Base-by-base conservation (phyloP, 2,888 invertebrate genomes). In the Zygogramma bicolorata region DNA sequence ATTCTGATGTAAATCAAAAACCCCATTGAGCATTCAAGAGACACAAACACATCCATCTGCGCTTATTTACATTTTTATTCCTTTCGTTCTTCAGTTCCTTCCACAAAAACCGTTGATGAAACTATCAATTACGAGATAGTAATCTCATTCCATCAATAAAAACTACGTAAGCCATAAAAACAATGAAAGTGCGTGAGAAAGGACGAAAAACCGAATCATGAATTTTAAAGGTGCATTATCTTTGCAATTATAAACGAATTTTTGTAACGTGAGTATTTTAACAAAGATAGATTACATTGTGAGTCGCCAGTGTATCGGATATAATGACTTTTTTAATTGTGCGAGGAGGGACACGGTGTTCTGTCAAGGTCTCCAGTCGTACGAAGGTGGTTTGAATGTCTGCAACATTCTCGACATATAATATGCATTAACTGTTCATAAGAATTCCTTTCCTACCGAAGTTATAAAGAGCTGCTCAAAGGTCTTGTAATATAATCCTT, bases 251-350 rank as follows among this genome's bases (percentile, higher is more conserved):
- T 59, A 72, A 70, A 68, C 59, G 57, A 66, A 71, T 73, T 74
- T 74, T 61, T 74, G 72, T 74, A 70, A 76, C 74, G 74, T 74
- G 74, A 76, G 74, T 76, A 73, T 75, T 70, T 72, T 68, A 46
- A 70, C 60, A 27, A 29, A 70, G 72, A 63, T 68, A 59, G 68
- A 68, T 68, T 68, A 68, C 71, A 76, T 74, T 76, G 75, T 74
- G 59, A 68, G 65, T 71, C 42, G 59, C 29, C 46, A 53, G 42
- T 38, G 71, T 75, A 70, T 67, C 69, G 67, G 59, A 71, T 72
- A 62, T 57, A 70, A 61, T 65, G 53, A 65, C 59, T 62, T 67
- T 61, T 66, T 59, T 72, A 75, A 75, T 75, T 72, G 65, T 72
- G 42, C 60, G 62, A 34, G 60, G 53, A 70, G 67, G 60, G 59